phyloP scores from a whole-genome alignment of 2,888 invertebrate genomes.

The Fissipunctia ypsillon region DNA sequence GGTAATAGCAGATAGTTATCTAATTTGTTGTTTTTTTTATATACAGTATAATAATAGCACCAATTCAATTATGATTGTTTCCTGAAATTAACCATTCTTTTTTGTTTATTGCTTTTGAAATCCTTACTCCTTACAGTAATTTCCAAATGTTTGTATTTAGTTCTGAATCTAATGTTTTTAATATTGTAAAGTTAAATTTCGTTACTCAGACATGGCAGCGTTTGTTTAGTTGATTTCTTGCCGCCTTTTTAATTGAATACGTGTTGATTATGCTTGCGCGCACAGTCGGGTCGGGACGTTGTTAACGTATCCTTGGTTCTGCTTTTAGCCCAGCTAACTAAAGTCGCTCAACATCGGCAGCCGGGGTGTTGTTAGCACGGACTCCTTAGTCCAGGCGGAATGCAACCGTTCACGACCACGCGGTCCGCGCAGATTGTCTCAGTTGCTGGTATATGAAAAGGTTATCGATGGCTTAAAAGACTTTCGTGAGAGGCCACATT shows the following conservation, averaged over 20 bases:
- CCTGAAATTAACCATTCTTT: neutral
- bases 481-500: conserved; percentile 8
- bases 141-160: neutral
- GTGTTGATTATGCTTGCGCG: neutral
- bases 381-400: conserved; percentile 20
- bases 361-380: conserved; percentile 26
- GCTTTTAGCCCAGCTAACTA: neutral
- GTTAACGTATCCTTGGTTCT: conserved; percentile 1
- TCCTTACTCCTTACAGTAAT: neutral
- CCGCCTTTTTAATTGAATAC: neutral
- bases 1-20: neutral
- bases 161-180: neutral
- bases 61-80: conserved; percentile 8
- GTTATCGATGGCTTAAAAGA: conserved; percentile 40
- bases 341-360: conserved; percentile 11
- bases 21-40: conserved; percentile 10
- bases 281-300: too few relatives aligned
- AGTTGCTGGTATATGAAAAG: conserved; percentile 49
- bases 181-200: neutral
- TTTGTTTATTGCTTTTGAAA: neutral
- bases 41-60: conserved; percentile 21
- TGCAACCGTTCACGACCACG: neutral
- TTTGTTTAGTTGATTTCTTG: neutral
- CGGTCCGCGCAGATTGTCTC: conserved; percentile 41
- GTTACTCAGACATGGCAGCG: too few relatives aligned